Evolutionary conservation across 2,113 vertebrate genomes (phyloP).

Genomic region (Gambusia holbrooki): DNA sequence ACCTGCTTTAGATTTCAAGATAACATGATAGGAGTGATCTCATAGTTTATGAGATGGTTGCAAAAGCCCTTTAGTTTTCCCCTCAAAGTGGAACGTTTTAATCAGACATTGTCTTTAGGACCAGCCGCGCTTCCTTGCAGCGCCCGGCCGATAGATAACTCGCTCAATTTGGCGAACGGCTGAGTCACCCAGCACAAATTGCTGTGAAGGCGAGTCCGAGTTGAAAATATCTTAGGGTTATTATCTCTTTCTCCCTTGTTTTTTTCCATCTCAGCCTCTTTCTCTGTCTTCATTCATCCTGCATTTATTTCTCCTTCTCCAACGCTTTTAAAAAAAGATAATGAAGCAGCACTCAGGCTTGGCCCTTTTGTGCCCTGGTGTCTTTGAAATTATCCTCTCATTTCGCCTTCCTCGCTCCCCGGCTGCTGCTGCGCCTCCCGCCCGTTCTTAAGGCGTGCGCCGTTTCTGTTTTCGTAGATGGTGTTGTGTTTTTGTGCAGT

Average conservation of each 20-base stretch:
- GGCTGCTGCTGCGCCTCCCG: constrained; percentile 5
- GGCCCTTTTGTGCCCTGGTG: constrained; percentile 22
- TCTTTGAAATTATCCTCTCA: constrained; percentile 19
- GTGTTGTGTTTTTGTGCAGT: not conserved
- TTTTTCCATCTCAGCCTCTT: not conserved
- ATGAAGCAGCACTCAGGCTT: constrained; percentile 33
- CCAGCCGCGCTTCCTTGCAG: not conserved
- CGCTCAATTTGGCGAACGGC: not conserved
- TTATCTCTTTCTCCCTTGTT: constrained; percentile 1
- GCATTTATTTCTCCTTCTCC: not conserved
- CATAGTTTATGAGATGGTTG: not conserved
- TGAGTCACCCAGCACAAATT: not conserved
- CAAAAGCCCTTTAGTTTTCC: not conserved
- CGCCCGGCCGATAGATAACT: not conserved
- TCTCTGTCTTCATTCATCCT: not conserved
- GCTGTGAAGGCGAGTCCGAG: not conserved
- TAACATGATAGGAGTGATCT: not conserved
- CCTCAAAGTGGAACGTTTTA: not conserved
- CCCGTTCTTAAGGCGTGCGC: not conserved
- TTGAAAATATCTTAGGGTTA: not conserved
- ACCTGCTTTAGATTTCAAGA: not conserved
- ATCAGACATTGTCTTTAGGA: not conserved
- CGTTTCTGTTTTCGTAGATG: not conserved
- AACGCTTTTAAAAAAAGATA: constrained; percentile 15
- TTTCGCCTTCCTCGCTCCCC: constrained; percentile 16